Evolutionary conservation across 2,888 invertebrate species (phyloP).

Genomic region (Ormyrus rosae): DNA sequence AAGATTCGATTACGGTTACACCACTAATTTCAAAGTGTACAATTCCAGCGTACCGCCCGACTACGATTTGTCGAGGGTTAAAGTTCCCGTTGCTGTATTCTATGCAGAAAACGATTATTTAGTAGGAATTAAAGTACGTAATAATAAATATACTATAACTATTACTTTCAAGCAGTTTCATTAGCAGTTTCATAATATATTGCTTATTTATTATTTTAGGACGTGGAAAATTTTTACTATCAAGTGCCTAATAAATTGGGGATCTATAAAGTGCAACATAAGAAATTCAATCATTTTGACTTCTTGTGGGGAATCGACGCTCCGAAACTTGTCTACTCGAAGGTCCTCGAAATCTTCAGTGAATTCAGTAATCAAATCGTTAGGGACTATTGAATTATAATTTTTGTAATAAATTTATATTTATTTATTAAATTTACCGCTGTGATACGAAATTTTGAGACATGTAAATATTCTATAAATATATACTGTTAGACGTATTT

Average conservation of each 20-base stretch:
- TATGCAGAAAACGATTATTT: slow-evolving; percentile 86
- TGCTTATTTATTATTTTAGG: slow-evolving; percentile 71
- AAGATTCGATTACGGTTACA: slow-evolving; percentile 83
- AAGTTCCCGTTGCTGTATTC: slow-evolving; percentile 81
- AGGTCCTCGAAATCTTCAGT: slow-evolving; percentile 76
- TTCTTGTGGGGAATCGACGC: slow-evolving; percentile 83
- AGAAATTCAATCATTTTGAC: slow-evolving; percentile 85
- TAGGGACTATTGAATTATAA: not conserved
- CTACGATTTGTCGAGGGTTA: slow-evolving; percentile 80
- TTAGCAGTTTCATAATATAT: not conserved
- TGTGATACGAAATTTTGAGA: too few relatives aligned
- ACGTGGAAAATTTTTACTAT: slow-evolving; percentile 79
- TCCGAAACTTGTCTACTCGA: slow-evolving; percentile 79
- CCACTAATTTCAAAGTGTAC: slow-evolving; percentile 79
- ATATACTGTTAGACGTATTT: too few relatives aligned
- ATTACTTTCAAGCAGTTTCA: not conserved
- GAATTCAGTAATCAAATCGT: slow-evolving; percentile 61
- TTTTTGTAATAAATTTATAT: too few relatives aligned
- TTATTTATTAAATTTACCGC: too few relatives aligned
- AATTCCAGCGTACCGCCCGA: slow-evolving; percentile 79
- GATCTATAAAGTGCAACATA: slow-evolving; percentile 78
- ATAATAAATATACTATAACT: not conserved
- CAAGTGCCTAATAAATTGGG: slow-evolving; percentile 78
- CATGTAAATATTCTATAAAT: too few relatives aligned
- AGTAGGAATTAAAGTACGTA: slow-evolving; percentile 78